Conservation (phyloP, 2,888 invertebrate genomes). For the Calliphora vomitoria region DNA sequence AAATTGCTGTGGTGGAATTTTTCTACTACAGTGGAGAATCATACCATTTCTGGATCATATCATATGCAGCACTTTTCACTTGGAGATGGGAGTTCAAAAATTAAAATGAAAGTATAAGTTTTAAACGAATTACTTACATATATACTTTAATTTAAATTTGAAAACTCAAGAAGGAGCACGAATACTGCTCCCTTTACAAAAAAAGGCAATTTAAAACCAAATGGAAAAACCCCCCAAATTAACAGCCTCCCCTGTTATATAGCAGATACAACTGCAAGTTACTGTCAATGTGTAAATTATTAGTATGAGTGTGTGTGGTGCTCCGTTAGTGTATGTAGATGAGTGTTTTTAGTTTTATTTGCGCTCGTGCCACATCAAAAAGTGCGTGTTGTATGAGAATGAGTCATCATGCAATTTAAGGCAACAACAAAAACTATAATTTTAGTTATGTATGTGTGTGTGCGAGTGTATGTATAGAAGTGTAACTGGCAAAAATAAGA, state of each 20-base stretch:
- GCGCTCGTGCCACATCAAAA: slow-evolving; percentile 56
- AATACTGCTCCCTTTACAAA: too few relatives aligned
- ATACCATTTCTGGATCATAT: too few relatives aligned
- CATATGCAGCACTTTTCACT: too few relatives aligned
- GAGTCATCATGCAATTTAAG: slow-evolving; percentile 71
- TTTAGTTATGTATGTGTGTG: not conserved
- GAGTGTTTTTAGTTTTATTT: slow-evolving; percentile 18
- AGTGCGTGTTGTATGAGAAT: slow-evolving; percentile 70
- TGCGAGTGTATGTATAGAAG: not conserved
- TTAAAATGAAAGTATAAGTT: too few relatives aligned
- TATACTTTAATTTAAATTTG: too few relatives aligned
- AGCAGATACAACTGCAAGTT: not conserved
- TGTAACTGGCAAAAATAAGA: slow-evolving; percentile 47
- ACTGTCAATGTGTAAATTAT: not conserved
- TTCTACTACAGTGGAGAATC: too few relatives aligned
- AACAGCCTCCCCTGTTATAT: not conserved
- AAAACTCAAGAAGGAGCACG: too few relatives aligned
- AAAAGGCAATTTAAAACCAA: too few relatives aligned
- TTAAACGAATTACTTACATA: too few relatives aligned
- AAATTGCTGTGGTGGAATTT: too few relatives aligned
- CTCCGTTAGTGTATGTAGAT: slow-evolving; percentile 8
- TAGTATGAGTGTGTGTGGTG: not conserved
- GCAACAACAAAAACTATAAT: slow-evolving; percentile 43
- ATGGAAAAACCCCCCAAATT: too few relatives aligned
- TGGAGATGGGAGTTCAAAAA: too few relatives aligned